Evolutionary conservation across 1,140 invertebrate species (phyloP), one percentile per base, ranked within the genome.

Genomic region (Ylistrum balloti): DNA sequence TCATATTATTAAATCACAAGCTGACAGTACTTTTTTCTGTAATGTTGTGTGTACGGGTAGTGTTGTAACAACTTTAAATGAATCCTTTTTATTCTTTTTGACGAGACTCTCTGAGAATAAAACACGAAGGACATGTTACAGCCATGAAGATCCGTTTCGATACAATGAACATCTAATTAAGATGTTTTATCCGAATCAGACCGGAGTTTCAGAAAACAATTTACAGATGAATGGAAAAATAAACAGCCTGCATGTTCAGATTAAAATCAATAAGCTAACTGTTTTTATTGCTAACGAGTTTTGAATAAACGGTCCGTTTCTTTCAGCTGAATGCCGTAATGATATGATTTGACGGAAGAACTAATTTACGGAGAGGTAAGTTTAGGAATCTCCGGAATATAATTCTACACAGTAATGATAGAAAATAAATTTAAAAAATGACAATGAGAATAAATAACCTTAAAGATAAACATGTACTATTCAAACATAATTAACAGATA

Each of bases 121-220:
- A 74, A 74, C 56, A 74, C 28, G 56, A 74, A 28, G 56, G 22
- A 7, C n/a, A 28, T n/a, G n/a, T 28, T 0, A 74, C 9, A 28
- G 56, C n/a, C 56, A 28, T 28, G 56, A 74, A 74, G 56, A 28
- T 74, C 22, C 56, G 56, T 74, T 74, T n/a, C 56, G 56, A 74
- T 28, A 22, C 56, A 74, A 74, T 74, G 56, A 28, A 74, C 56
- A 7, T 74, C 56, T 74, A 74, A 74, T 74, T 74, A 74, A 74
- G 2, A 48, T 48, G 45, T 48, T 20, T 2, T 17, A 74, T 74
- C 56, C 56, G 56, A 45, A 45, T 15, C 41, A 45, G 56, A 28
- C 56, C 56, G 15, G 56, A 74, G 9, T 74, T 45, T 74, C 17
- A 74, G 56, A 9, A n/a, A 74, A n/a, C 56, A 3, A n/a, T 74